Base-by-base conservation (phyloP, 2,113 vertebrate species). In the Tupaia tana region DNA sequence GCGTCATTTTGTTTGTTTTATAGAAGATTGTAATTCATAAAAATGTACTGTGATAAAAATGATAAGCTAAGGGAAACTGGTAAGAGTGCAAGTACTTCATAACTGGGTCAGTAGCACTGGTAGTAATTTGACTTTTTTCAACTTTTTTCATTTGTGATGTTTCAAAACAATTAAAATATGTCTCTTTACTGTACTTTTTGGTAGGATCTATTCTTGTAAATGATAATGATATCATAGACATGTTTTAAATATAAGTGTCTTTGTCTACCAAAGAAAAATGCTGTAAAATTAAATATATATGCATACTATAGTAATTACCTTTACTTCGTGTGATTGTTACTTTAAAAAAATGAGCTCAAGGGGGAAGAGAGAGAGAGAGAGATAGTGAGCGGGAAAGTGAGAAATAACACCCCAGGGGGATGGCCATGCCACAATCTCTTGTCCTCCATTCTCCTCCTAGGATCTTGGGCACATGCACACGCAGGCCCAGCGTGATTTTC, bases 261-360 rank as follows among this genome's bases (percentile, higher is more conserved):
- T 56, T 87, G 3, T 69, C 16, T 71, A 71, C 43, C 52, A 79
- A 93, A 89, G 15, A 70, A 92, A 92, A 86, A 91, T 86, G 43
- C n/a, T 95, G 67, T 77, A 93, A 92, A 96, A 77, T 95, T 71
- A 73, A 69, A 74, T 64, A 89, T 74, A 86, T 73, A 18, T 63
- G 54, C 22, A 58, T 43, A n/a, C 80, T 63, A 43, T 87, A 16
- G 9, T 19, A 77, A 87, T 75, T 27, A 82, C 27, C 14, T 94
- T 94, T 88, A 69, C 54, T 95, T 86, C 74, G 27, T 58, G 19
- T 86, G 24, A 86, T 73, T 84, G 82, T 84, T 77, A 79, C n/a
- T 82, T 59, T 43, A 43, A 43, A 43, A 43, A 43, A 43, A 43
- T 43, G 43, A 43, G 43, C 43, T 43, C 43, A 43, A 43, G 43